These are phyloP conservation scores for Pristionchus maxplancki DNA, from an alignment of 2,888 invertebrate species.

Conservation along the genomic window DNA sequence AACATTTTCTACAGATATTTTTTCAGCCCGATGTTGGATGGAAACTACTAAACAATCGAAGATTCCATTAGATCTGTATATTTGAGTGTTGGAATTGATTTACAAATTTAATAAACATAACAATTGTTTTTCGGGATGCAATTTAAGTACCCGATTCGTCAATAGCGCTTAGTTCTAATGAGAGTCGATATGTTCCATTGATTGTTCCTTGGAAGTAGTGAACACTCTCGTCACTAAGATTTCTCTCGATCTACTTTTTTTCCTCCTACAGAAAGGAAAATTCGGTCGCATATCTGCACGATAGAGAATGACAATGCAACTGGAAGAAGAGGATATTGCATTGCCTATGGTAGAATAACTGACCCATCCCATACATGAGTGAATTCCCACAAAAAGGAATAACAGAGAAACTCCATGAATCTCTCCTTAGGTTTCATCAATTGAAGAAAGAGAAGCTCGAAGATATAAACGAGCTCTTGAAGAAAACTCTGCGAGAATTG, in stretches of 20 bases:
- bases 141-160: too few species aligned
- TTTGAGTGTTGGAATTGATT: neutral
- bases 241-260: neutral
- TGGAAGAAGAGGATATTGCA: neutral
- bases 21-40: neutral
- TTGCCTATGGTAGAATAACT: neutral
- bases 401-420: conserved; percentile 19
- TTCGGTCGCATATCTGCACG: conserved; percentile 31
- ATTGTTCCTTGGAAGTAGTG: neutral
- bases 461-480: conserved; percentile 41
- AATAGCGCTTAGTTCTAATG: neutral
- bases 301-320: conserved; percentile 28
- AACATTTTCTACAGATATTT: neutral
- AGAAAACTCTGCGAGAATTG: conserved; percentile 29
- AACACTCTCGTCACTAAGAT: neutral
- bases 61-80: neutral
- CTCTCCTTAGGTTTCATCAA: conserved; percentile 1
- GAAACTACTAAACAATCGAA: neutral
- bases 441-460: conserved; percentile 39
- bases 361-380: conserved; percentile 44
- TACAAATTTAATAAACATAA: too few species aligned
- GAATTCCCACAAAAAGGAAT: conserved; percentile 39
- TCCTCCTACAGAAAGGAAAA: neutral
- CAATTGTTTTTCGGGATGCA: too few species aligned
- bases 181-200: neutral